Evolutionary conservation across 2,797 vertebrate genomes (phyloP).

Genomic region (Todus mexicanus): DNA sequence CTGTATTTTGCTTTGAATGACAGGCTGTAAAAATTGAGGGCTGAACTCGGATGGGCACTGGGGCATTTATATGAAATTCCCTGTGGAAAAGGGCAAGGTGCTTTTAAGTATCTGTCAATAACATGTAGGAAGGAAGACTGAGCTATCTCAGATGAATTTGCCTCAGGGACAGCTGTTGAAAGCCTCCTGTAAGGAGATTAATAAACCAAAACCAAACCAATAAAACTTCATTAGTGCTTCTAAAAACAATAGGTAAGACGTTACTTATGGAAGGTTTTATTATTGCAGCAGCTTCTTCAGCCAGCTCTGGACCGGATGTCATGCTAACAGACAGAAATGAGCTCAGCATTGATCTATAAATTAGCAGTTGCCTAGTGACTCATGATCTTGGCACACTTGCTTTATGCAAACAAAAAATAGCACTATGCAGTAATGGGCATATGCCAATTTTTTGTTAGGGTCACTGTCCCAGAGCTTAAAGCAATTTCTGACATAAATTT

Average conservation of each 20-base stretch:
- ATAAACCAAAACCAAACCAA: not conserved
- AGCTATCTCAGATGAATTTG: not conserved
- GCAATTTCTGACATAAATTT: not conserved
- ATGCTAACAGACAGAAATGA: conserved; percentile 16
- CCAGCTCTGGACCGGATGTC: not conserved
- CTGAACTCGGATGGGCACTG: not conserved
- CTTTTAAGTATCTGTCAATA: not conserved
- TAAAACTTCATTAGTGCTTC: not conserved
- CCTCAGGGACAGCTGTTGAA: not conserved
- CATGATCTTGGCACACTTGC: conserved; percentile 4
- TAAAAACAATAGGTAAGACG: not conserved
- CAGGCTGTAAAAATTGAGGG: not conserved
- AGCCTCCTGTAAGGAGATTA: not conserved
- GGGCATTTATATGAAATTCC: not conserved
- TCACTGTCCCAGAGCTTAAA: not conserved
- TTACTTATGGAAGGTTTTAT: not conserved
- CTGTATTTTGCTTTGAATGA: not conserved
- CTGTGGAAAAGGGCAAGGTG: not conserved
- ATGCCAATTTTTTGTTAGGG: not conserved
- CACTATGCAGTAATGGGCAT: conserved; percentile 14
- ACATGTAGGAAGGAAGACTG: not conserved
- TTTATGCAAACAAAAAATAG: conserved; percentile 35
- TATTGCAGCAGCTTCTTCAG: not conserved
- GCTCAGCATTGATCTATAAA: conserved; percentile 52
- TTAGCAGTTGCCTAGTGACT: conserved; percentile 55